A percentile compares a stretch with the other conserved stretches of the same genome.
Conservation (phyloP, 2,797 vertebrate genomes). For the Lepus oiostolus region DNA sequence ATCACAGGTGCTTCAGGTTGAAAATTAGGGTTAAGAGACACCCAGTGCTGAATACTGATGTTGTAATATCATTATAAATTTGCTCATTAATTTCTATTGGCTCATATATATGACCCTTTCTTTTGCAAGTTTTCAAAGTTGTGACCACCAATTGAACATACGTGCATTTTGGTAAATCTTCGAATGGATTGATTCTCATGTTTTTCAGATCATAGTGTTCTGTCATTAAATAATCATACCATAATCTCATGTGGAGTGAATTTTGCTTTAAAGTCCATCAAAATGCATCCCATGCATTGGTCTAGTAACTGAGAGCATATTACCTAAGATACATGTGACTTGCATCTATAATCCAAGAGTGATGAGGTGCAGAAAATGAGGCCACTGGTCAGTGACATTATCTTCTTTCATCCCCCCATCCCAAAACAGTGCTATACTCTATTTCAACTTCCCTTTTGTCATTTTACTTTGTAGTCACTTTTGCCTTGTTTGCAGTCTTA, state of each 20-base stretch:
- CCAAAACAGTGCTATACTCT: not conserved
- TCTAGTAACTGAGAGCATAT: not conserved
- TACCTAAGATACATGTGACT: not conserved
- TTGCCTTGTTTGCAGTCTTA: not conserved
- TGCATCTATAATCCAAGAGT: not conserved
- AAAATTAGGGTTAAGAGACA: not conserved
- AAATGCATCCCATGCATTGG: not conserved
- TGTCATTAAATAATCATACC: not conserved
- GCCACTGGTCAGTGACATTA: not conserved
- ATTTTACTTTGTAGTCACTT: not conserved
- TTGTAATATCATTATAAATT: conserved; percentile 71
- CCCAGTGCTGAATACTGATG: not conserved
- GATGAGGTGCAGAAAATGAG: not conserved
- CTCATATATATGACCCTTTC: not conserved
- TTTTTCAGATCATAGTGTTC: not conserved
- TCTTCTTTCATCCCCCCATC: not conserved
- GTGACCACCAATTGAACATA: not conserved
- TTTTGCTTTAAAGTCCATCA: not conserved
- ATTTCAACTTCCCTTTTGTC: not conserved
- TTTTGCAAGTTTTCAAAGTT: conserved; percentile 9
- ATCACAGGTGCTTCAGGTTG: not conserved
- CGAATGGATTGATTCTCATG: not conserved
- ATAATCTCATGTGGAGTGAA: not conserved
- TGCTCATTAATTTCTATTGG: conserved; percentile 57
- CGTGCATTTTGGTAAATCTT: not conserved